Evolutionary conservation across 2,888 invertebrate genomes (phyloP).

Genomic region (Alloscopus bannaensis): DNA sequence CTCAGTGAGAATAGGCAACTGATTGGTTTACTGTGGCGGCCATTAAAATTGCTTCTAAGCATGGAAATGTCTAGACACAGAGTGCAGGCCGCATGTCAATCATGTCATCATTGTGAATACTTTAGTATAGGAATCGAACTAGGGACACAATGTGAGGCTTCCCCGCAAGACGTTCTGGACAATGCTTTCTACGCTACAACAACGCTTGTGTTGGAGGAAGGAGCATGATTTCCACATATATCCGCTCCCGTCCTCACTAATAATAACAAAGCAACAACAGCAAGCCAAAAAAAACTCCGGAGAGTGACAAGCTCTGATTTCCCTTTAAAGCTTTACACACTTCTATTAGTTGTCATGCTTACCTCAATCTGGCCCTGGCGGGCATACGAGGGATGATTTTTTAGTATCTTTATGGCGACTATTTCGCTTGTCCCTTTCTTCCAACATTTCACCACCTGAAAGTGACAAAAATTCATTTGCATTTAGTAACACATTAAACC

Average conservation of each 20-base stretch:
- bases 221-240: background rate
- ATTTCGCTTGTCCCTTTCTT: conserved; percentile 99
- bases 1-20: conserved; percentile 41
- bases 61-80: conserved; percentile 46
- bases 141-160: no score
- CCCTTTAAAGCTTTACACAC: background rate
- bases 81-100: conserved; percentile 45
- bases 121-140: conserved; percentile 19
- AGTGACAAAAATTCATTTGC: no score
- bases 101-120: background rate
- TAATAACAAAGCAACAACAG: background rate
- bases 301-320: no score
- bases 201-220: no score
- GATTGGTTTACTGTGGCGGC: conserved; percentile 30
- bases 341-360: no score
- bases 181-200: no score
- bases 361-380: conserved; percentile 99
- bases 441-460: conserved; percentile 99
- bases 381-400: conserved; percentile 99
- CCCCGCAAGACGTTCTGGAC: no score
- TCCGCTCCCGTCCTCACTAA: background rate
- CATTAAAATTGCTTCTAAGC: conserved; percentile 44
- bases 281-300: background rate
- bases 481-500: no score
- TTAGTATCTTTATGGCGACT: conserved; percentile 99